These are phyloP conservation scores for Pasiphila rectangulata DNA, from an alignment of 2,888 invertebrate genomes.

Conservation along the genomic window DNA sequence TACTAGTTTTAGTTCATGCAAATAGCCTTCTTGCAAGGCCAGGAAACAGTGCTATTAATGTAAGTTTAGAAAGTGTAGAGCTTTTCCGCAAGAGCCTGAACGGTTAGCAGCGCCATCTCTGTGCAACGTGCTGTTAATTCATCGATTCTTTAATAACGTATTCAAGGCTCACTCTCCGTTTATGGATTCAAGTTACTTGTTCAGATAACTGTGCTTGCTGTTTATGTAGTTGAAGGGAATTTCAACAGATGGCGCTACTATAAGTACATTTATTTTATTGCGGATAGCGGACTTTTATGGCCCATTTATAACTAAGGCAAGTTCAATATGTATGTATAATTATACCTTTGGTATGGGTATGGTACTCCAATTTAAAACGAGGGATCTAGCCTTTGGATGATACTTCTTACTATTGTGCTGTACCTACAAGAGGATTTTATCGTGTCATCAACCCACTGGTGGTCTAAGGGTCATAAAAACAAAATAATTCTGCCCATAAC, in stretches of 20 bases:
- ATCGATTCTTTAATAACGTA: slow-evolving; percentile 3
- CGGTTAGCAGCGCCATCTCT: slow-evolving; percentile 25
- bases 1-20: slow-evolving; percentile 10
- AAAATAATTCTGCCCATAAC: no score
- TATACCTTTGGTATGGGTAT: no score
- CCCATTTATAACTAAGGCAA: no score
- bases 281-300: slow-evolving; percentile 7
- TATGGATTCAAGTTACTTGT: neutral
- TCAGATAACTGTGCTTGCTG: neutral
- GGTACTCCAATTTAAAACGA: no score
- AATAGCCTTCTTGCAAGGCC: slow-evolving; percentile 17
- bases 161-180: no score
- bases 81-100: slow-evolving; percentile 13
- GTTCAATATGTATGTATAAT: no score
- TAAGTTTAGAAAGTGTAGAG: slow-evolving; percentile 21
- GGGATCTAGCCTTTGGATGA: no score
- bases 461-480: no score
- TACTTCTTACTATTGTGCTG: no score
- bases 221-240: slow-evolving; percentile 8
- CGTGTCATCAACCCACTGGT: no score
- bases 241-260: slow-evolving; percentile 25
- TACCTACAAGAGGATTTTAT: no score
- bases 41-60: slow-evolving; percentile 6
- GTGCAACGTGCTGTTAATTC: neutral
- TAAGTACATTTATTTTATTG: neutral